Evolutionary conservation across 2,113 vertebrate genomes (phyloP), one percentile per base, ranked within the genome.

Genomic region (Holacanthus passer): DNA sequence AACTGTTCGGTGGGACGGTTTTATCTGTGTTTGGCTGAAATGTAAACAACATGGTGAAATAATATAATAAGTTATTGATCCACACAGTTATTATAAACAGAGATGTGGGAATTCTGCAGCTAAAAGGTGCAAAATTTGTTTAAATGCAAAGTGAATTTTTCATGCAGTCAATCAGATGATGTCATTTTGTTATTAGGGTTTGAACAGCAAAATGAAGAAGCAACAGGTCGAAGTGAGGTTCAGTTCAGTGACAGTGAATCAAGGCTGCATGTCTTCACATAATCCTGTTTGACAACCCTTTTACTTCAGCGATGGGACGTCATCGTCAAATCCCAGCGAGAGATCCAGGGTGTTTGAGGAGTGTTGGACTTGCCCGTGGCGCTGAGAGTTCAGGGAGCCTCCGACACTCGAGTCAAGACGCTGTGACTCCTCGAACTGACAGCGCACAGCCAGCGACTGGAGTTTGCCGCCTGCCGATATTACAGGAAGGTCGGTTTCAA

Each of bases 361-460:
- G 41, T 43, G 58, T 24, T 14, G 60, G 73, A 82, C 75, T 58
- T 3, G 62, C 71, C 77, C 2, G 11, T 58, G 56, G 73, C 79
- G 4, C 62, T 11, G 47, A 41, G 39, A 76, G 77, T 79, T 76
- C 65, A 83, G 65, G 24, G n/a, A 5, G 64, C 41, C 13, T 73
- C 50, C 41, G 0, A 74, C 73, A 11, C 64, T 56, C 59, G 5
- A 70, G 37, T 88, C 84, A 77, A 67, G 22, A 35, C 10, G 20
- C 62, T 67, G 20, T 22, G 53, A 63, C 7, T 45, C 39, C 62
- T 70, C 0, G 5, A 84, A 48, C 45, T 79, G 87, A 89, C 82
- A 86, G 67, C 13, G 2, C 82, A 64, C 77, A 82, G 81, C 55
- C 5, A 86, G 81, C 2, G 22, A 62, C 73, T 56, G 22, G 60